A percentile compares a stretch with the other conserved stretches of the same genome.
phyloP scores from a whole-genome alignment of 1,140 invertebrate species.

The Ceratitis capitata region DNA sequence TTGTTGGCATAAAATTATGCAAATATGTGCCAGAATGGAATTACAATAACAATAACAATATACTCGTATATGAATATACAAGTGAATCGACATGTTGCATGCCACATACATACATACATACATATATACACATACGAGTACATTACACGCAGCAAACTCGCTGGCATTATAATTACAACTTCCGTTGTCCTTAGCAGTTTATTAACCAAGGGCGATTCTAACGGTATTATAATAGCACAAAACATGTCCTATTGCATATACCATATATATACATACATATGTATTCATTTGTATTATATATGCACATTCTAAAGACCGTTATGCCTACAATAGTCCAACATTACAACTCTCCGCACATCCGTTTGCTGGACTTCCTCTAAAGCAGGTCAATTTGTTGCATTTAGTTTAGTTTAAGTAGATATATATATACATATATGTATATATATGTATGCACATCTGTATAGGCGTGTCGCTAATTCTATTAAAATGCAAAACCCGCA shows the following conservation, averaged over 20 bases:
- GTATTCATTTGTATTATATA: background rate
- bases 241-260: background rate
- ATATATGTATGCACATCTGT: background rate
- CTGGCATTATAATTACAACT: constrained; percentile 41
- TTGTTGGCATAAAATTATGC: too few species aligned
- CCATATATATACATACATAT: background rate
- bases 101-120: too few species aligned
- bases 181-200: constrained; percentile 7
- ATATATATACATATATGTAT: background rate
- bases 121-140: too few species aligned
- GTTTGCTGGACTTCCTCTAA: background rate
- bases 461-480: constrained; percentile 9
- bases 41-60: background rate
- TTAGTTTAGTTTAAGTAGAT: background rate
- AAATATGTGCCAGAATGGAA: background rate
- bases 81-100: background rate
- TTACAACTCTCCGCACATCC: background rate
- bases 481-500: constrained; percentile 17
- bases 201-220: constrained; percentile 13
- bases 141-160: background rate
- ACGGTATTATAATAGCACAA: background rate
- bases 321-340: background rate
- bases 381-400: background rate
- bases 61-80: too few species aligned
- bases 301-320: background rate